Base-by-base conservation (phyloP, 2,888 invertebrate species). In the Diloba caeruleocephala region DNA sequence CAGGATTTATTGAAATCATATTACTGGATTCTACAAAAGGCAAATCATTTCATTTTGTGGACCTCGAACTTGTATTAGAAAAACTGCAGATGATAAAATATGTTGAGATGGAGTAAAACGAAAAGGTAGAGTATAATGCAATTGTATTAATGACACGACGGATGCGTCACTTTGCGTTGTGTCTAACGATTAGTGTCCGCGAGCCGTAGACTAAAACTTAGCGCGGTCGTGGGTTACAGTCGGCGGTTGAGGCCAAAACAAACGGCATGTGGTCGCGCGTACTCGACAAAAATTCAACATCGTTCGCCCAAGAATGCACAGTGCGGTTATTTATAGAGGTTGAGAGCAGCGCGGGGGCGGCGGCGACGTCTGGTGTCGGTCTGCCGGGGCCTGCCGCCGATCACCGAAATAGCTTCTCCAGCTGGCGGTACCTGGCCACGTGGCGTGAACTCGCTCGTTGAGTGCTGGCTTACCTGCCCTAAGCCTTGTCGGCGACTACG, bases 361-460 rank as follows among this genome's bases (percentile, higher is more conserved):
- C 88, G 87, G 85, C 89, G 87, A 87, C 89, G 93, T 92, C 92
- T 93, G 91, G 90, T 92, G 91, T 92, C 94, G 94, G 92, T 93
- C 94, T 94, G 93, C 94, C 94, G 91, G 94, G 94, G 93, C 93
- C 94, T 94, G 94, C 93, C 90, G 91, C 93, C 94, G 93, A 90
- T 92, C 93, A 90, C 93, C 82, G 83, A 93, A 93, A 93, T 93
- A 93, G 83, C 90, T 88, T 87, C 85, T 92, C 92, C 93, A 93
- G 92, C 90, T 92, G 91, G 89, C 88, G 77, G 82, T 91, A 90
- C 90, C 92, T 90, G 90, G 82, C 86, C 92, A 92, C 92, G 92
- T 92, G 92, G 90, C 82, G 69, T 71, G 67, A 68, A 76, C 77
- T 76, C 80, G 69, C 71, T 75, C 78, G 76, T 70, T 69, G 66